Percentiles rank a stretch among this genome's conserved stretches.
These are phyloP conservation scores for Scaptodrosophila lebanonensis DNA, from an alignment of 1,140 invertebrate species.

Conservation along the genomic window DNA sequence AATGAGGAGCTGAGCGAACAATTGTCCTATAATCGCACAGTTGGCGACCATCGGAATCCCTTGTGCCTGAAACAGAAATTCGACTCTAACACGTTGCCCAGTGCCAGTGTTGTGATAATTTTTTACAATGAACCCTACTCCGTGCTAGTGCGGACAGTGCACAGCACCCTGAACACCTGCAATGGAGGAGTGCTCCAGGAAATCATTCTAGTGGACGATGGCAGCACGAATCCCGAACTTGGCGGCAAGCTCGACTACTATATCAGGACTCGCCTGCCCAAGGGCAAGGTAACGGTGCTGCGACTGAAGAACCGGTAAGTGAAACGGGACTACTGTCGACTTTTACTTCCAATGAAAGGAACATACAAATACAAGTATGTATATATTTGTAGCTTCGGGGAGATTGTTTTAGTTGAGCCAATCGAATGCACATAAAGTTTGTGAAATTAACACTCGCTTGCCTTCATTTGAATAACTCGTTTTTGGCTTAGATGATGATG, in stretches of 20 bases:
- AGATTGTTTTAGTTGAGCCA: slow-evolving; percentile 55
- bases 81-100: slow-evolving; percentile 78
- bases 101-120: slow-evolving; percentile 86
- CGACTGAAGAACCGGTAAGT: slow-evolving; percentile 84
- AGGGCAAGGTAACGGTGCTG: slow-evolving; percentile 85
- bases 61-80: slow-evolving; percentile 78
- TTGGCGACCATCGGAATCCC: slow-evolving; percentile 81
- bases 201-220: slow-evolving; percentile 93
- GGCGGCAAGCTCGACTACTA: slow-evolving; percentile 88
- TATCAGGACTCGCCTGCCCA: slow-evolving; percentile 82
- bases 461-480: slow-evolving; percentile 70
- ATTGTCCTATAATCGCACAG: slow-evolving; percentile 85
- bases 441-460: slow-evolving; percentile 31
- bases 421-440: slow-evolving; percentile 46
- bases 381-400: no score
- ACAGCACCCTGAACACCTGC: slow-evolving; percentile 90
- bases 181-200: slow-evolving; percentile 85
- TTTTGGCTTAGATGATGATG: slow-evolving; percentile 23
- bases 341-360: no score
- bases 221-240: slow-evolving; percentile 87
- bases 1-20: slow-evolving; percentile 90
- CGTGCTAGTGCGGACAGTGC: slow-evolving; percentile 89
- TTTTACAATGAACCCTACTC: slow-evolving; percentile 95
- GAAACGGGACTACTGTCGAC: no score
- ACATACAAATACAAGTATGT: no score